These are phyloP conservation scores for Malurus elegans DNA, from an alignment of 2,113 vertebrate genomes.

Conservation along the genomic window DNA sequence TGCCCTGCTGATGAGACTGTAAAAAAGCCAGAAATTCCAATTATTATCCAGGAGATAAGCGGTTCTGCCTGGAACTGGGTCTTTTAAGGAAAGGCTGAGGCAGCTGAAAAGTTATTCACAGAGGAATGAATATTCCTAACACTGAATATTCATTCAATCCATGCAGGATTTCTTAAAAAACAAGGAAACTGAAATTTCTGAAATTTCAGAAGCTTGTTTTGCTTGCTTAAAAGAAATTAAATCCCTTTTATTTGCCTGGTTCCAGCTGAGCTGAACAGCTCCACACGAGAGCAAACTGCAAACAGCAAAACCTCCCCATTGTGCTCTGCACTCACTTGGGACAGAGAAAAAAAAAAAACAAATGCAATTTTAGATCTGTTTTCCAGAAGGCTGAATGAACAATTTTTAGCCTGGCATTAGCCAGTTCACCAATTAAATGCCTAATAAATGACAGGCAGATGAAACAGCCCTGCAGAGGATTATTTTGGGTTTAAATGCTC, in stretches of 20 bases:
- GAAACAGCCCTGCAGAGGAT: background rate
- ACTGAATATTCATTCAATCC: background rate
- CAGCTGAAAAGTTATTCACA: background rate
- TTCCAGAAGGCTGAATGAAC: background rate
- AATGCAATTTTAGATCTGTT: background rate
- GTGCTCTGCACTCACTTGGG: background rate
- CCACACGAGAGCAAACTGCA: background rate
- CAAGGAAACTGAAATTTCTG: background rate
- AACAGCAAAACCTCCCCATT: background rate
- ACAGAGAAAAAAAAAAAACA: background rate
- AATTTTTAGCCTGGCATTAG: background rate
- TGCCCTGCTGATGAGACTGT: background rate
- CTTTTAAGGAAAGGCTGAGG: background rate
- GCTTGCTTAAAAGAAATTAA: background rate
- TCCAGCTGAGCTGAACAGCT: background rate
- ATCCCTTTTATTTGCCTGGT: background rate
- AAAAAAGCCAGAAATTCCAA: background rate
- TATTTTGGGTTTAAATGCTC: background rate
- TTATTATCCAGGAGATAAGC: background rate
- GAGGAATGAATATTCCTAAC: background rate
- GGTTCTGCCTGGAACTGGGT: background rate
- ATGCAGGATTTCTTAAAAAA: background rate
- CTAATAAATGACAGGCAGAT: background rate
- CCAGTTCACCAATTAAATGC: background rate
- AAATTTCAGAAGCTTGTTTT: background rate